Conservation (phyloP, 2,888 invertebrate species). For the Xestobium rufovillosum region DNA sequence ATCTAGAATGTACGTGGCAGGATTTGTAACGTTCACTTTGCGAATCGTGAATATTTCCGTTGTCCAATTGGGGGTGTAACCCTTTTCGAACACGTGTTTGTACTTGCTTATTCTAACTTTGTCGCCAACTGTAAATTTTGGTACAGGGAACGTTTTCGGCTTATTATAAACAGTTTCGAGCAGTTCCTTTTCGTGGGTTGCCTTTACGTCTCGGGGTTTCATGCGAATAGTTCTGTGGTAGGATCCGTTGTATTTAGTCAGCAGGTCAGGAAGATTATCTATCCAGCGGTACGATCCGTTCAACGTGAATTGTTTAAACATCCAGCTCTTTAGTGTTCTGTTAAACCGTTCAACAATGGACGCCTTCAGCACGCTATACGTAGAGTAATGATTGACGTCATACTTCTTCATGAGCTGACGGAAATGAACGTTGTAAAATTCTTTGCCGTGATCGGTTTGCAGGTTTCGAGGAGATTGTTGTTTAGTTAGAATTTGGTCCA, state of each 20-base stretch:
- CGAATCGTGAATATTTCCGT: conserved; percentile 28
- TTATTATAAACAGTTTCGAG: conserved; percentile 10
- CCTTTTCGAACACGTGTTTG: conserved; percentile 14
- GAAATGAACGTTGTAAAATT: conserved; percentile 23
- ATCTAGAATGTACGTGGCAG: conserved; percentile 23
- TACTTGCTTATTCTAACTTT: conserved; percentile 24
- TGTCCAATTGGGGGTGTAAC: conserved; percentile 18
- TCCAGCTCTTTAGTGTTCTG: conserved; percentile 11
- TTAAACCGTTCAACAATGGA: conserved; percentile 12
- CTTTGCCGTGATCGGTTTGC: conserved; percentile 22
- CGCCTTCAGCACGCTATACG: conserved; percentile 14
- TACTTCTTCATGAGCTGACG: conserved; percentile 15
- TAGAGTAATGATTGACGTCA: too few relatives aligned
- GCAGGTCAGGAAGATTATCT: conserved; percentile 15
- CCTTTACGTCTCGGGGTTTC: conserved; percentile 21
- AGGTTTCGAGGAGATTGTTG: conserved; percentile 15
- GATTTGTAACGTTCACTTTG: conserved; percentile 25
- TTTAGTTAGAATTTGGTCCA: too few relatives aligned
- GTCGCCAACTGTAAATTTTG: conserved; percentile 23
- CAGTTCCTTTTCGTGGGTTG: conserved; percentile 22
- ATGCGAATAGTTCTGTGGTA: conserved; percentile 21
- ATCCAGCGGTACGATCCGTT: conserved; percentile 18
- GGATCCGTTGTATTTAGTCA: conserved; percentile 23
- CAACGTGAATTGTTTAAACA: conserved; percentile 18
- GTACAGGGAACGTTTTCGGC: conserved; percentile 10